Evolutionary conservation across 2,797 vertebrate species (phyloP), one percentile per base, ranked within the genome.

Genomic region (Myoxocephalus aenaeus): DNA sequence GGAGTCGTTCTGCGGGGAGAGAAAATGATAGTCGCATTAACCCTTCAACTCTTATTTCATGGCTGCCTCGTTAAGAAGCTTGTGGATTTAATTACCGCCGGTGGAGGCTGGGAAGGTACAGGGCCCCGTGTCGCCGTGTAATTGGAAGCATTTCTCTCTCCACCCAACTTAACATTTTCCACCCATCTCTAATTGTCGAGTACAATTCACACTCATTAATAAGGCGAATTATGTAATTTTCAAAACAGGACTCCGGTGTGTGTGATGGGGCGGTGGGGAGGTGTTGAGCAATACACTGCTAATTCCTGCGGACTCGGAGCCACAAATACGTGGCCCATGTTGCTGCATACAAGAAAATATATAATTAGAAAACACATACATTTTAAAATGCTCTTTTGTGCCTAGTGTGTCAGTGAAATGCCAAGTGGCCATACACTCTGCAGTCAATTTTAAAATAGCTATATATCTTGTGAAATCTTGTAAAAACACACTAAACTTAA

Each of bases 11-110:
- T 81, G 86, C 84, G 73, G 81, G 81, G 86, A 90, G 92, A 92
- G n/a, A n/a, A n/a, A 92, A 92, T 91, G 91, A 92, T 93, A 91
- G 90, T 90, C 87, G 89, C 91, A 92, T 94, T 92, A 93, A 93
- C 93, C 93, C 91, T 89, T 93, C 92, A 92, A 92, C 92, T 92
- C 91, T 92, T 87, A 90, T 91, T 92, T 92, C 89, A 91, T 87
- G 84, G 85, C 85, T 89, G 90, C 88, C 89, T 93, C 89, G 91
- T 93, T 93, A 93, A 93, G 91, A 89, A 93, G 90, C 89, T 87
- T 88, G 85, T 88, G 87, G 87, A 92, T 92, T 93, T 93, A 92
- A 94, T 93, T 93, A 93, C 83, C 85, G 65, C 64, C 81, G 78
- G 86, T 75, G 87, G 83, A 89, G 90, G 82, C 88, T 86, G 85